A percentile compares a stretch with the other conserved stretches of the same genome.
These are phyloP conservation scores for Drosophila rufa DNA, from an alignment of 1,140 invertebrate genomes.

Conservation along the genomic window DNA sequence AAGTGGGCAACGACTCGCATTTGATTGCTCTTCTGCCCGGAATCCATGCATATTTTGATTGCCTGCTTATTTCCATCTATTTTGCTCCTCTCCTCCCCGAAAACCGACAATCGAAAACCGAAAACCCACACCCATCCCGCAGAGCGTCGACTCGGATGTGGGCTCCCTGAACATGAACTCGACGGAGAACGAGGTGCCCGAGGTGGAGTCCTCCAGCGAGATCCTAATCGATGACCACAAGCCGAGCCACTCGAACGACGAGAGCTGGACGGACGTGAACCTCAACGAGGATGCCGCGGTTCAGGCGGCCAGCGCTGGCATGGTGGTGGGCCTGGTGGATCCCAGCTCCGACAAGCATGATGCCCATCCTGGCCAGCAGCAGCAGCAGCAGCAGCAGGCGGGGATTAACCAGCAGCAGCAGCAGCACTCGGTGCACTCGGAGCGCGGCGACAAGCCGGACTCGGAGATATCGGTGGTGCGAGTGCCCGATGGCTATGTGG, in stretches of 20 bases:
- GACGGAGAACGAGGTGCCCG: constrained; percentile 89
- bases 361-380: constrained; percentile 36
- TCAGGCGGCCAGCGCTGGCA: constrained; percentile 71
- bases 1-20: constrained; percentile 15
- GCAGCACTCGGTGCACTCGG: constrained; percentile 68
- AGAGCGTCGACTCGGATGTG: constrained; percentile 93
- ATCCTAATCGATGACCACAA: constrained; percentile 89
- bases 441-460: constrained; percentile 90
- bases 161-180: constrained; percentile 89
- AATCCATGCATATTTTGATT: constrained; percentile 60
- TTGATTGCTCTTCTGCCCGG: constrained; percentile 42
- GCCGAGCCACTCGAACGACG: constrained; percentile 89
- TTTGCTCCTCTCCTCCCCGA: neutral
- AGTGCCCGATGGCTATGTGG: constrained; percentile 87
- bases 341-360: constrained; percentile 25
- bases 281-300: constrained; percentile 92
- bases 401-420: constrained; percentile 18
- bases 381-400: constrained; percentile 53
- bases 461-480: constrained; percentile 91
- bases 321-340: constrained; percentile 61
- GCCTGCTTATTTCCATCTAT: constrained; percentile 27
- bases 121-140: neutral
- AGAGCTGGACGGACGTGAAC: constrained; percentile 96
- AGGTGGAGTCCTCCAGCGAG: constrained; percentile 88
- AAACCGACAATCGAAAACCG: neutral